A percentile compares a stretch with the other conserved stretches of the same genome.
These are phyloP conservation scores for Polietes domitor DNA, from an alignment of 2,888 invertebrate genomes.

Conservation along the genomic window DNA sequence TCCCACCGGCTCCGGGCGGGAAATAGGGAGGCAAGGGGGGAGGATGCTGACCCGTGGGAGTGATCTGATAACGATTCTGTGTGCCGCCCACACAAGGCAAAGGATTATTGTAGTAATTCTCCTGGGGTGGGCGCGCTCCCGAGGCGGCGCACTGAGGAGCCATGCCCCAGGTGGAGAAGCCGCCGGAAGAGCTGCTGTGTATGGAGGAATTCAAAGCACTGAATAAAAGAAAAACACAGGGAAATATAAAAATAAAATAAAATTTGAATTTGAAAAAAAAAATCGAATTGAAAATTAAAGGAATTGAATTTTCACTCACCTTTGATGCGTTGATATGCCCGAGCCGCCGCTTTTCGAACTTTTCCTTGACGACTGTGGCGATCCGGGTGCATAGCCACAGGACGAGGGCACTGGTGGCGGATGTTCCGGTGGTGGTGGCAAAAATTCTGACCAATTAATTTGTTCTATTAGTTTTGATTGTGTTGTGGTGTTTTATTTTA, in stretches of 20 bases:
- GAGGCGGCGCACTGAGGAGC: conserved; percentile 76
- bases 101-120: conserved; percentile 80
- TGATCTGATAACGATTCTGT: conserved; percentile 80
- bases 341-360: conserved; percentile 80
- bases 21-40: conserved; percentile 80
- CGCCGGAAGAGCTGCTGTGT: conserved; percentile 80
- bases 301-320: no score
- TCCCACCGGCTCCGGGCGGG: conserved; percentile 71
- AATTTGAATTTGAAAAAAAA: no score
- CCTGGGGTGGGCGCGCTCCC: conserved; percentile 72
- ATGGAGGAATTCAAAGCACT: conserved; percentile 80
- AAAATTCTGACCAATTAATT: conserved; percentile 83
- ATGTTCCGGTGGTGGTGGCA: conserved; percentile 84
- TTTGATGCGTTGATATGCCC: conserved; percentile 80
- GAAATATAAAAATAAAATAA: conserved; percentile 5
- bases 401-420: conserved; percentile 82
- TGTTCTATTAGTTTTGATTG: conserved; percentile 75
- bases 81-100: conserved; percentile 74
- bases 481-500: neutral
- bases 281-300: no score
- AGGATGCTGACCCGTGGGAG: conserved; percentile 80
- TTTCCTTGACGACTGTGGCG: conserved; percentile 80
- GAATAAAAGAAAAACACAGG: neutral
- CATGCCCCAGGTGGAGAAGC: conserved; percentile 81
- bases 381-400: conserved; percentile 78